Evolutionary conservation across 53 echinoderm and acorn worm species (phyloP).

Genomic region (Apostichopus leukothele): DNA sequence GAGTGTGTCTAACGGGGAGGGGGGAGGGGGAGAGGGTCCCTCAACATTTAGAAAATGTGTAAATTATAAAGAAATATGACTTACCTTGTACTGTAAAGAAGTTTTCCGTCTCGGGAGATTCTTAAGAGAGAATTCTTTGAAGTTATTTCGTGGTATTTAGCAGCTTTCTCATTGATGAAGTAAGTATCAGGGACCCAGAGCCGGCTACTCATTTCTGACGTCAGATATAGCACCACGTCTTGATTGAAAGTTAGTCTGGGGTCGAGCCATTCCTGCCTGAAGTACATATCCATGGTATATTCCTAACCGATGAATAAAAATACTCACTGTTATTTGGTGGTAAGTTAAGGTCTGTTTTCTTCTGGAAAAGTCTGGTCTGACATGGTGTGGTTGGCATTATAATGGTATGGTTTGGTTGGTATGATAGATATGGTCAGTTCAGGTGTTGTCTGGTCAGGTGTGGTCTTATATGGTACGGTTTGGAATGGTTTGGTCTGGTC

Average conservation of each 20-base stretch:
- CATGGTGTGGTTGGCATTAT: too few species aligned
- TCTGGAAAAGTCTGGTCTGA: too few species aligned
- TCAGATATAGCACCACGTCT: slow-evolving; percentile 57
- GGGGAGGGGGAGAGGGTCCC: too few species aligned
- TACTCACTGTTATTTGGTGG: too few species aligned
- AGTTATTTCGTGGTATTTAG: slow-evolving; percentile 73
- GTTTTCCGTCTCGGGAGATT: slow-evolving; percentile 57
- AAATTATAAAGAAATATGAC: not conserved
- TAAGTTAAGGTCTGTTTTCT: too few species aligned
- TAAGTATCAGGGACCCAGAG: slow-evolving; percentile 94
- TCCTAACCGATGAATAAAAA: slow-evolving; percentile 49
- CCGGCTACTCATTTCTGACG: slow-evolving; percentile 64
- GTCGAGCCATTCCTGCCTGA: slow-evolving; percentile 82
- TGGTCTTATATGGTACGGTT: too few species aligned
- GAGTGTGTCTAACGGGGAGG: too few species aligned
- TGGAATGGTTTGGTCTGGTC: too few species aligned
- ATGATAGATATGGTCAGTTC: too few species aligned
- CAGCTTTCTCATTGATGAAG: slow-evolving; percentile 86
- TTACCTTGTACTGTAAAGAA: slow-evolving; percentile 90
- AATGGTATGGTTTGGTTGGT: too few species aligned
- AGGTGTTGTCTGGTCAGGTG: too few species aligned
- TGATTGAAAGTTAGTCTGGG: slow-evolving; percentile 55
- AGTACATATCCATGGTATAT: slow-evolving; percentile 92
- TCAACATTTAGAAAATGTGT: too few species aligned
- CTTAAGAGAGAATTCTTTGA: slow-evolving; percentile 76